phyloP scores from a whole-genome alignment of 2,797 vertebrate species.

The Squalus acanthias region DNA sequence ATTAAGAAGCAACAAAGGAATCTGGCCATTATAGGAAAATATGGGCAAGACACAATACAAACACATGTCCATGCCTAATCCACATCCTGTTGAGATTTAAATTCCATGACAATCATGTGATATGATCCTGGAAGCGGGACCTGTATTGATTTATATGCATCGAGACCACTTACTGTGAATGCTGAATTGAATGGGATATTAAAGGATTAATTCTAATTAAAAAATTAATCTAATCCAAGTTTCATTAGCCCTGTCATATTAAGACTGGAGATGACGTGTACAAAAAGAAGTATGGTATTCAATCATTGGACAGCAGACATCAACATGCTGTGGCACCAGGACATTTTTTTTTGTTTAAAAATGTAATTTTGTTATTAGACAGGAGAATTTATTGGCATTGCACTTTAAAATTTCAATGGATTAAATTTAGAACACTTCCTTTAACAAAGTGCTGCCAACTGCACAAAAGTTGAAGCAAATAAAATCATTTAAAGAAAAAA shows the following conservation, averaged over 20 bases:
- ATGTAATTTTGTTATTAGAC: neutral
- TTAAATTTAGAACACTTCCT: neutral
- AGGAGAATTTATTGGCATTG: neutral
- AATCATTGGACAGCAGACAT: neutral
- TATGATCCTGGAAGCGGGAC: neutral
- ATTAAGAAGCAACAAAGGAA: neutral
- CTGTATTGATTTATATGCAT: neutral
- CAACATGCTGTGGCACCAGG: no score
- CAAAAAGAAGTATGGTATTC: neutral
- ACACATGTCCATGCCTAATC: neutral
- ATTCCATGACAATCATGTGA: neutral
- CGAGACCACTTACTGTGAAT: neutral
- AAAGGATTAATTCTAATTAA: neutral
- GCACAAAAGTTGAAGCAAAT: neutral
- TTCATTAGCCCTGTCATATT: neutral
- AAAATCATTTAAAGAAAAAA: neutral
- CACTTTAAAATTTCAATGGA: neutral
- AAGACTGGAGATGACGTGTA: neutral
- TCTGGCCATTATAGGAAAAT: neutral
- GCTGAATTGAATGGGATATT: neutral
- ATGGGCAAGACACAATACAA: neutral
- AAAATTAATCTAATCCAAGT: neutral
- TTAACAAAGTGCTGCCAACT: neutral
- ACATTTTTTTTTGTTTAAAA: neutral
- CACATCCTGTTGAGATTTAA: neutral